Conservation (phyloP, 2,797 vertebrate genomes). For the Poliocrania exsul region DNA sequence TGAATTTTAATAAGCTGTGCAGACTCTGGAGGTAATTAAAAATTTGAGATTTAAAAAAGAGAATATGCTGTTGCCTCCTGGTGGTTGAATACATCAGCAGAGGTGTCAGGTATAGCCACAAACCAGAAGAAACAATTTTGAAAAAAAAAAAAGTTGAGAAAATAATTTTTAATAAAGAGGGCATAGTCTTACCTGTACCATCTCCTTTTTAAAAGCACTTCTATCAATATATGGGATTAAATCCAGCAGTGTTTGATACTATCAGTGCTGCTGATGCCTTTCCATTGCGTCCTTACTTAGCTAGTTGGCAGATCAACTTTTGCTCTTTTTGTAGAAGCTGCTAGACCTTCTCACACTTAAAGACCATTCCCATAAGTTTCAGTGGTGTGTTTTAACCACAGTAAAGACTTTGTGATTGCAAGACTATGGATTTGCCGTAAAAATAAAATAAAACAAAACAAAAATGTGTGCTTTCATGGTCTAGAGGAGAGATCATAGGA, state of each 20-base stretch:
- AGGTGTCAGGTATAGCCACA: background rate
- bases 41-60: background rate
- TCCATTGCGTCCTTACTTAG: background rate
- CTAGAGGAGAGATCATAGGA: background rate
- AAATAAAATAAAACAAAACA: background rate
- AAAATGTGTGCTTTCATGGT: background rate
- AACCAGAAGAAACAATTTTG: background rate
- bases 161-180: background rate
- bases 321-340: background rate
- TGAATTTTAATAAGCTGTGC: background rate
- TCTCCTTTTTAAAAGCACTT: background rate
- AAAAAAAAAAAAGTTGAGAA: background rate
- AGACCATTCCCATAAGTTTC: background rate
- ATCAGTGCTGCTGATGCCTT: background rate
- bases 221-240: background rate
- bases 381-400: background rate
- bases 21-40: background rate
- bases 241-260: background rate
- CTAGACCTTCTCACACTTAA: background rate
- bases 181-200: background rate
- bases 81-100: slow-evolving; percentile 14
- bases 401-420: background rate
- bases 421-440: background rate
- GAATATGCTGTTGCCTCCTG: slow-evolving; percentile 49
- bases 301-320: background rate